phyloP scores from a whole-genome alignment of 1,140 invertebrate species.

The Anoplophora glabripennis region DNA sequence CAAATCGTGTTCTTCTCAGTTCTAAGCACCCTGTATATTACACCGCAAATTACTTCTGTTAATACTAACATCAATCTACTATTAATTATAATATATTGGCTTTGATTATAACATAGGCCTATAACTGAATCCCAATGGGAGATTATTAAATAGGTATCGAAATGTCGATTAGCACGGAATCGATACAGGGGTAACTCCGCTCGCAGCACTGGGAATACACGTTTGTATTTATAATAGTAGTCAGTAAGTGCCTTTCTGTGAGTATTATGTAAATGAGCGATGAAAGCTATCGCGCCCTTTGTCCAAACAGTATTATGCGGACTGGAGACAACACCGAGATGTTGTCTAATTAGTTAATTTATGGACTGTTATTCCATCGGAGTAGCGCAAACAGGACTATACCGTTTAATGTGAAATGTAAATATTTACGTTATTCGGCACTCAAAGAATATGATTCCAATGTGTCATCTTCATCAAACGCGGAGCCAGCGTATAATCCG shows the following conservation, averaged over 20 bases:
- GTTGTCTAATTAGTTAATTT: constrained; percentile 47
- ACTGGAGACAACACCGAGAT: constrained; percentile 34
- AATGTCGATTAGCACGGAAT: not conserved
- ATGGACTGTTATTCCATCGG: constrained; percentile 44
- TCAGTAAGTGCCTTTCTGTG: constrained; percentile 42
- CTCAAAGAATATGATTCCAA: constrained; percentile 16
- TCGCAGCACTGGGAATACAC: constrained; percentile 25
- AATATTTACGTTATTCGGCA: constrained; percentile 42
- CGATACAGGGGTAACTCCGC: not conserved
- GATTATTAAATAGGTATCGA: constrained; percentile 14
- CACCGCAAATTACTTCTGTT: not conserved
- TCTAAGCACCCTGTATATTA: no score
- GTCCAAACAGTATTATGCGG: constrained; percentile 45
- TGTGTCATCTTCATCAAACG: constrained; percentile 1
- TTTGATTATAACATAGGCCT: no score
- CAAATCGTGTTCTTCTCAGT: no score
- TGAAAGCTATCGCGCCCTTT: constrained; percentile 45
- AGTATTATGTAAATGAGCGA: constrained; percentile 46
- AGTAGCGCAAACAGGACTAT: constrained; percentile 37
- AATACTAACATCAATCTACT: no score
- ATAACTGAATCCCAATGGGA: not conserved
- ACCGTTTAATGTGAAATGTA: constrained; percentile 37
- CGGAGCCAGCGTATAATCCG: constrained; percentile 9
- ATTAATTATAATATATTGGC: no score
- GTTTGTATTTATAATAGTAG: constrained; percentile 44